phyloP scores from a whole-genome alignment of 64 coral and sea anemone genomes.

The Trachythela sp. region DNA sequence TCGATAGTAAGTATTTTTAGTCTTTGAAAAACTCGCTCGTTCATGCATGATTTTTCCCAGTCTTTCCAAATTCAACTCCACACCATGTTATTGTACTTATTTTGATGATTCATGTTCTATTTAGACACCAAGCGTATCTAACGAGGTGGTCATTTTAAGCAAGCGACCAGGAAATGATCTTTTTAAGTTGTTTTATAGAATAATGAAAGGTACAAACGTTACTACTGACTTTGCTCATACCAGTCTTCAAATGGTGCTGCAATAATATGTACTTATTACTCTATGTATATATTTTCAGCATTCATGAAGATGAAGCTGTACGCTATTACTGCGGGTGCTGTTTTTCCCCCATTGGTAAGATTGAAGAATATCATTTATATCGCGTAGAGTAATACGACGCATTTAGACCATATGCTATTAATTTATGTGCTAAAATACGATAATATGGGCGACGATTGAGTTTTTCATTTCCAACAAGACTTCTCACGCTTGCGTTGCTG shows the following conservation, averaged over 20 bases:
- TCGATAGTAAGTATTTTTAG: conserved; percentile 2
- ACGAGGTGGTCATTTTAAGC: conserved; percentile 76
- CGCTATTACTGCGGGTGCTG: conserved; percentile 71
- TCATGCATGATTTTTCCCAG: too few species aligned
- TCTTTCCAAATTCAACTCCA: too few species aligned
- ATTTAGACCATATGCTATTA: too few species aligned
- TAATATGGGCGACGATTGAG: background rate
- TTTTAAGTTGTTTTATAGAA: conserved; percentile 69
- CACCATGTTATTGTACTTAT: too few species aligned
- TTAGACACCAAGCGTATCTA: conserved; percentile 73
- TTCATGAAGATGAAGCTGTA: conserved; percentile 86
- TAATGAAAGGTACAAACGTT: conserved; percentile 70
- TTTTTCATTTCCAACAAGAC: too few species aligned
- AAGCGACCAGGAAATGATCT: conserved; percentile 57
- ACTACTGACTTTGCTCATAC: too few species aligned
- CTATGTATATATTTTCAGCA: conserved; percentile 57
- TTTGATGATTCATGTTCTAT: too few species aligned
- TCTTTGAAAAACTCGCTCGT: background rate
- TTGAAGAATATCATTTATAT: background rate
- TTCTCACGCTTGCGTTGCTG: too few species aligned
- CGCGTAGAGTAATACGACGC: too few species aligned
- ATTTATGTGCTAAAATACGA: too few species aligned
- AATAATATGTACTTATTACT: too few species aligned
- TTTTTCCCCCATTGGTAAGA: conserved; percentile 84
- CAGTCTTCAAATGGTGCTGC: too few species aligned